Percentiles rank a stretch among this genome's conserved stretches.
phyloP scores from a whole-genome alignment of 2,113 vertebrate species.

The Cacatua alba region DNA sequence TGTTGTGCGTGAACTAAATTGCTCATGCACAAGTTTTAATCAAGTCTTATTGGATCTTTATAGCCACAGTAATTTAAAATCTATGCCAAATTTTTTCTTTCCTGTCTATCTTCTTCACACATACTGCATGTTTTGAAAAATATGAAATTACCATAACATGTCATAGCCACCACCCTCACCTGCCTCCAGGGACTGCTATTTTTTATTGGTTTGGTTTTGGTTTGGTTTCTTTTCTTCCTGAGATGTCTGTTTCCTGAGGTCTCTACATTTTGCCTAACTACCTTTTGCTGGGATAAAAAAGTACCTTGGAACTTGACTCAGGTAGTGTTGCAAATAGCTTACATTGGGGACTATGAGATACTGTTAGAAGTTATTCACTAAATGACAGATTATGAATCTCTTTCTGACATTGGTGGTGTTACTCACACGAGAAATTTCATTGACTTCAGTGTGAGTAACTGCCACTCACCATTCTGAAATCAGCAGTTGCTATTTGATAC shows the following conservation, averaged over 20 bases:
- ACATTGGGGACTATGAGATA: rapidly evolving
- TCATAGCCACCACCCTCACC: neutral
- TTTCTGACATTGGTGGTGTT: neutral
- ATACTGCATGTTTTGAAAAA: neutral
- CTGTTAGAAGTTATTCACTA: neutral
- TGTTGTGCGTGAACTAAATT: neutral
- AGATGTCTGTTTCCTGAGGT: neutral
- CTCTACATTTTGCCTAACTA: neutral
- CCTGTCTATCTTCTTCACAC: neutral
- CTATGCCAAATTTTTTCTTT: neutral
- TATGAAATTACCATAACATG: neutral
- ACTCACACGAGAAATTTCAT: neutral
- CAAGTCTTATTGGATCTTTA: neutral
- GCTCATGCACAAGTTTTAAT: neutral
- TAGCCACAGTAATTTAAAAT: neutral
- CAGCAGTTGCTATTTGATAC: neutral
- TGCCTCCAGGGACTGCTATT: neutral
- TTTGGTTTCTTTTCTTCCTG: neutral
- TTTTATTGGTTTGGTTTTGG: neutral
- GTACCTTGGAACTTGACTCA: neutral
- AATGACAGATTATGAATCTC: neutral
- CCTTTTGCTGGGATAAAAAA: neutral
- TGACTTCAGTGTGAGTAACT: neutral
- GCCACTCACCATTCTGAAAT: neutral
- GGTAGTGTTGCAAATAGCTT: neutral